These are phyloP conservation scores for Cosmopolites sordidus DNA, from an alignment of 2,888 invertebrate genomes.

Conservation along the genomic window DNA sequence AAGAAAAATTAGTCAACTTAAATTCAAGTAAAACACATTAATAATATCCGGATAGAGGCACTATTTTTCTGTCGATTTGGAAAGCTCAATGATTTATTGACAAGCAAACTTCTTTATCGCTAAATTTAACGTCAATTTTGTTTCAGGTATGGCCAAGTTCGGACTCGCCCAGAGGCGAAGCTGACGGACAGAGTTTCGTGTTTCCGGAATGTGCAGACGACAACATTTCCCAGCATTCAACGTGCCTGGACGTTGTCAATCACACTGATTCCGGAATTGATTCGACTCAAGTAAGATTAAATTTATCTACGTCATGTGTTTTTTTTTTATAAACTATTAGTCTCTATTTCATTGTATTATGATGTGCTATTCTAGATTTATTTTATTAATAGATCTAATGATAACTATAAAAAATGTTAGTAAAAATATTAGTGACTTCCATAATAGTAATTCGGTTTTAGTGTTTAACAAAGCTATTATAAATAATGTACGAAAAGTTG, in stretches of 20 bases:
- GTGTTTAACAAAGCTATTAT: no score
- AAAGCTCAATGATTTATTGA: background rate
- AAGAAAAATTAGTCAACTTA: no score
- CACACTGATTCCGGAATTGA: constrained; percentile 68
- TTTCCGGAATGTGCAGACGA: constrained; percentile 54
- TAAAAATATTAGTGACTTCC: no score
- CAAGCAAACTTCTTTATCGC: background rate
- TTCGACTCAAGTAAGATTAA: constrained; percentile 58
- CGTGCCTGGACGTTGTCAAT: constrained; percentile 50
- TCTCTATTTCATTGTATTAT: no score
- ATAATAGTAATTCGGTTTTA: no score
- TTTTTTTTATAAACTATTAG: no score
- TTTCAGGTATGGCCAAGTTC: constrained; percentile 65
- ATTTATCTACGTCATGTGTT: no score
- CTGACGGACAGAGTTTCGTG: constrained; percentile 64
- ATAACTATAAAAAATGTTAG: no score
- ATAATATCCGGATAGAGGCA: background rate
- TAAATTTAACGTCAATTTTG: background rate
- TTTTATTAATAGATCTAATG: no score
- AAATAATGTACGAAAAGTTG: no score
- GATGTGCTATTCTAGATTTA: no score
- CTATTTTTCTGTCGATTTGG: background rate
- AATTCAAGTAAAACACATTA: no score
- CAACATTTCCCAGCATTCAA: constrained; percentile 41
- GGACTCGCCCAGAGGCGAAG: constrained; percentile 65